These are phyloP conservation scores for Hydrolagus colliei DNA, from an alignment of 2,797 vertebrate genomes.

Conservation along the genomic window DNA sequence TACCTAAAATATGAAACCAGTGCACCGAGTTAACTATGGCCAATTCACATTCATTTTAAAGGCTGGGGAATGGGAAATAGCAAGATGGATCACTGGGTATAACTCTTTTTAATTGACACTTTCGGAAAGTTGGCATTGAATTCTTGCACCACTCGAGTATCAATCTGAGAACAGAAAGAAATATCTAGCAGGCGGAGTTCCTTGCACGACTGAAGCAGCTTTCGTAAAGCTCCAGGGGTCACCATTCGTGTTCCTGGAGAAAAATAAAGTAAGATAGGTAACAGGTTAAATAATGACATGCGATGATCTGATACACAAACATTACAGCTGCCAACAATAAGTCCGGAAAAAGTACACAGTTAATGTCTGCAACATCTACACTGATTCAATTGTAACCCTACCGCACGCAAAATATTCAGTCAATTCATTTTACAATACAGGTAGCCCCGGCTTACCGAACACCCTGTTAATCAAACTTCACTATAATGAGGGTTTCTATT, in stretches of 20 bases:
- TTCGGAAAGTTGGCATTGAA: conserved; percentile 77
- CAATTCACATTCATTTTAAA: background rate
- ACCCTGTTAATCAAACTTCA: too few species aligned
- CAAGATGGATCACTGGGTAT: conserved; percentile 75
- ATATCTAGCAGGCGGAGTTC: conserved; percentile 82
- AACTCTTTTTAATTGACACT: conserved; percentile 94
- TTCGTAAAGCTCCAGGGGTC: conserved; percentile 75
- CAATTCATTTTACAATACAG: too few species aligned
- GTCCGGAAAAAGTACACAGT: background rate
- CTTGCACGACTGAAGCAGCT: conserved; percentile 83
- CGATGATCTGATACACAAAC: background rate
- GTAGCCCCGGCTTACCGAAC: too few species aligned
- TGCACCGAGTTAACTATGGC: background rate
- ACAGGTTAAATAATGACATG: background rate
- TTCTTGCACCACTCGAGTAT: conserved; percentile 81
- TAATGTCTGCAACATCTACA: background rate
- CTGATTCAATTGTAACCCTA: background rate
- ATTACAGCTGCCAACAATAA: background rate
- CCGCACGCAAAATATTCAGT: too few species aligned
- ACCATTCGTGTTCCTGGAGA: conserved; percentile 85
- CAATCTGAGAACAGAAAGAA: conserved; percentile 96
- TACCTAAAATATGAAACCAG: background rate
- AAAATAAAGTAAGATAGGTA: background rate
- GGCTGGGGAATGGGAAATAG: background rate
- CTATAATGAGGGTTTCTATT: too few species aligned